A percentile compares a stretch with the other conserved stretches of the same genome.
Evolutionary conservation across 2,113 vertebrate genomes (phyloP).

Genomic region (Brachionichthys hirsutus): DNA sequence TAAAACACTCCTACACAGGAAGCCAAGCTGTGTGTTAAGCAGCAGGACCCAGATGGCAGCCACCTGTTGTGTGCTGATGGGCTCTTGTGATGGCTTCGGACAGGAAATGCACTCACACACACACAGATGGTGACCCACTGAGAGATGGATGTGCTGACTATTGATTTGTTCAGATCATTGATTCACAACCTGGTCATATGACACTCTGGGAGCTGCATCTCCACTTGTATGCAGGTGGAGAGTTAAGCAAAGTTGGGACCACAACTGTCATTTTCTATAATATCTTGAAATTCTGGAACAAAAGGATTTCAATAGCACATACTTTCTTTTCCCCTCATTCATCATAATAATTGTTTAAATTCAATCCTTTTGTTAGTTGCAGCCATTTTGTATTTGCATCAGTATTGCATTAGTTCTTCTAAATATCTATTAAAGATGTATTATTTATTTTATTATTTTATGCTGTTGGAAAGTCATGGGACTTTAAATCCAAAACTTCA

Average conservation of each 20-base stretch:
- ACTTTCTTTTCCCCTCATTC: no score
- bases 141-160: constrained; percentile 64
- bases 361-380: no score
- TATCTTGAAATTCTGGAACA: neutral
- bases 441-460: no score
- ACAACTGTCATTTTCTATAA: constrained; percentile 13
- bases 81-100: constrained; percentile 52
- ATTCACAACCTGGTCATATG: constrained; percentile 71
- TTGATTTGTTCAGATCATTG: constrained; percentile 77
- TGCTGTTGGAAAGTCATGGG: no score
- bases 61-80: constrained; percentile 68
- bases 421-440: no score
- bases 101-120: constrained; percentile 56
- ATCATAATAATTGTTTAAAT: no score
- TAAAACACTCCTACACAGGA: constrained; percentile 60
- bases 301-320: no score
- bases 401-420: no score
- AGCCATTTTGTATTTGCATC: no score
- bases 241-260: constrained; percentile 24
- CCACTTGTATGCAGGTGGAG: constrained; percentile 35
- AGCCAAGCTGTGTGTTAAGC: constrained; percentile 66
- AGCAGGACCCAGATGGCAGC: constrained; percentile 70
- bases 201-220: constrained; percentile 46
- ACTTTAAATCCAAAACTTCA: no score
- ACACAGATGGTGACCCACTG: constrained; percentile 69